phyloP scores from a whole-genome alignment of 2,797 vertebrate species.

The Gallinago nigripennis region DNA sequence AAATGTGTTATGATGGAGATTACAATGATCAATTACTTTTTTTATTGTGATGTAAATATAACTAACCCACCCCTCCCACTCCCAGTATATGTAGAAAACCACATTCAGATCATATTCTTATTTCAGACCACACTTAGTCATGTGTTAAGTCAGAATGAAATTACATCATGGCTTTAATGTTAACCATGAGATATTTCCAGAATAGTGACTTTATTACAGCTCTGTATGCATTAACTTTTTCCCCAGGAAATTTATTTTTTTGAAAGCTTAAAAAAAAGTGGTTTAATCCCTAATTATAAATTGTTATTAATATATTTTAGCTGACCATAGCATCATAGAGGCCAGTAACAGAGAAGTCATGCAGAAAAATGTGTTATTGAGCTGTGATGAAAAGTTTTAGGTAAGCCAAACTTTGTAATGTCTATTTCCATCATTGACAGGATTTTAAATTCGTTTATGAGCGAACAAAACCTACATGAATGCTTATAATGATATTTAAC shows the following conservation, averaged over 20 bases:
- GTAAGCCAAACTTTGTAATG: not conserved
- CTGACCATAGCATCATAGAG: not conserved
- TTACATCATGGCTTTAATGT: accelerated
- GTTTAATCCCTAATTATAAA: not conserved
- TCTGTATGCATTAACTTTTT: not conserved
- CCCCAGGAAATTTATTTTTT: not conserved
- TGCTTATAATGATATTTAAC: not conserved
- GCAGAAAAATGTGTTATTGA: not conserved
- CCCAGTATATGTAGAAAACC: accelerated
- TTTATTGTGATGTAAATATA: not conserved
- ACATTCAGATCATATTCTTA: not conserved
- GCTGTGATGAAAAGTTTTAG: not conserved
- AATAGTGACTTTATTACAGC: not conserved
- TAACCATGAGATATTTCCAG: not conserved
- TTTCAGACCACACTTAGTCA: not conserved
- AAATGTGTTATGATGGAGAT: not conserved
- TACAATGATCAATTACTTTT: not conserved
- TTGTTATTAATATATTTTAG: not conserved
- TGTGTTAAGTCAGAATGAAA: not conserved
- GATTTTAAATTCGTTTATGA: not conserved
- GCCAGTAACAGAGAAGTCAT: not conserved
- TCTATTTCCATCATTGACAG: not conserved
- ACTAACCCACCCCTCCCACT: accelerated
- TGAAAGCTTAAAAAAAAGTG: not conserved
- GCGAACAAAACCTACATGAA: not conserved